A percentile compares a stretch with the other conserved stretches of the same genome.
Conservation (phyloP, 2,113 vertebrate genomes). For the Ammodramus savannarum region DNA sequence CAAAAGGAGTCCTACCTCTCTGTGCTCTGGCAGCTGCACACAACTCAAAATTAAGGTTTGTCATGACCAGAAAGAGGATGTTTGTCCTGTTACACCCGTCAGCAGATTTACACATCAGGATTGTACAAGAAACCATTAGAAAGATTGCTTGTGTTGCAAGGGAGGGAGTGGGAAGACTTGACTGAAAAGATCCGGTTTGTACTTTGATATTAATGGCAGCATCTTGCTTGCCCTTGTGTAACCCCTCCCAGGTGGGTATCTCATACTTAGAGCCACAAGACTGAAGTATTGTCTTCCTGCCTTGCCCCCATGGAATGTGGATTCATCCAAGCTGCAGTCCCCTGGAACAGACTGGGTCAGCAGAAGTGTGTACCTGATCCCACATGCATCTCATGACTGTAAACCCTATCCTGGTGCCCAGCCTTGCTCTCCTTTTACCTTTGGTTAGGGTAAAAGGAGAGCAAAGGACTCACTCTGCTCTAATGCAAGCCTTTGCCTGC, state of each 20-base stretch:
- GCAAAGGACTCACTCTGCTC: neutral
- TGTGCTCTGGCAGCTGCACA: neutral
- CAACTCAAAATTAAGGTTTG: conserved; percentile 4
- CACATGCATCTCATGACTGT: neutral
- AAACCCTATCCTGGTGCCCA: neutral
- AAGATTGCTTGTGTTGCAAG: conserved; percentile 39
- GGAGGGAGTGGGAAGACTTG: neutral
- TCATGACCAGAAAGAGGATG: neutral
- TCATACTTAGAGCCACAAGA: neutral
- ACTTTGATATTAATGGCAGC: neutral
- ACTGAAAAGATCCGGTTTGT: neutral
- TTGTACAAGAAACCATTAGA: conserved; percentile 34
- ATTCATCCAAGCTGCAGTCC: neutral
- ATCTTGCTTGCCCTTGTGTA: neutral
- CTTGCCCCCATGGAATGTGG: rapidly evolving
- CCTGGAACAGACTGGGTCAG: neutral
- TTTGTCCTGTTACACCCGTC: conserved; percentile 6
- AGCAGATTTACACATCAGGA: neutral
- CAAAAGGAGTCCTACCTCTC: neutral
- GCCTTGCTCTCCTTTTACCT: neutral
- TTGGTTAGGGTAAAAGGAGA: neutral
- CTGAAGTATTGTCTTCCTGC: neutral
- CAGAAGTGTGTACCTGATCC: neutral
- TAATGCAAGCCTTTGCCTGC: neutral
- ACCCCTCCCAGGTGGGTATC: neutral